These are phyloP conservation scores for Cantharis flavilabris DNA, from an alignment of 2,888 invertebrate species.

Conservation along the genomic window DNA sequence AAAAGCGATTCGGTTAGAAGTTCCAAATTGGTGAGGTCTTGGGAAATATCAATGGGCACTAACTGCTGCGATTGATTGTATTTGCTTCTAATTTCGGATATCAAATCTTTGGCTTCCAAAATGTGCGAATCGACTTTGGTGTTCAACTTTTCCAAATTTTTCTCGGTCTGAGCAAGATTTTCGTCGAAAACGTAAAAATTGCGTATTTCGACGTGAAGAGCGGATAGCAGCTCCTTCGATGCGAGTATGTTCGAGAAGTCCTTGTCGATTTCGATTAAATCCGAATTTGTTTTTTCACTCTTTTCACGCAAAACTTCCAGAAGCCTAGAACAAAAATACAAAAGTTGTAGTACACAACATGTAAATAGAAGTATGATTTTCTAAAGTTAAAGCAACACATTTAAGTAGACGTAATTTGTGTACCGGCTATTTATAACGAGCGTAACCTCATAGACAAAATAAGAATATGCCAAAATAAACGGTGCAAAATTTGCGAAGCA, in stretches of 20 bases:
- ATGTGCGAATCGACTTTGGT: constrained; percentile 63
- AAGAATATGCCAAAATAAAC: constrained; percentile 26
- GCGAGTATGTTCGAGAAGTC: constrained; percentile 72
- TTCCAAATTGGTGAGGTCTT: constrained; percentile 82
- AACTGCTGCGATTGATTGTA: constrained; percentile 67
- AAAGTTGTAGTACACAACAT: neutral
- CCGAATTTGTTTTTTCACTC: constrained; percentile 73
- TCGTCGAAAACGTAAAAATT: constrained; percentile 79
- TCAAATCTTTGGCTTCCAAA: constrained; percentile 63
- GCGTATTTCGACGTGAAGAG: constrained; percentile 67
- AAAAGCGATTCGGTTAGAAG: constrained; percentile 77
- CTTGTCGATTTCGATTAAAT: constrained; percentile 76
- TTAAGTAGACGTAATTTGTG: constrained; percentile 13
- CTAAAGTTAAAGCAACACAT: neutral
- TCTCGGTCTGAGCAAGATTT: constrained; percentile 68
- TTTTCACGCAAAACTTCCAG: constrained; percentile 77
- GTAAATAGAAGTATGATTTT: neutral
- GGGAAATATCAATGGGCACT: constrained; percentile 76
- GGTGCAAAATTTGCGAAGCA: neutral
- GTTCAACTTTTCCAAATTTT: constrained; percentile 63
- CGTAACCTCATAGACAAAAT: constrained; percentile 20
- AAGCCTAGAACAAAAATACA: constrained; percentile 65
- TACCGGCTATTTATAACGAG: constrained; percentile 20
- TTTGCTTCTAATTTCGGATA: constrained; percentile 63
- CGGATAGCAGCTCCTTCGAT: constrained; percentile 70